Base-by-base conservation (phyloP, 2,888 invertebrate species). In the Nowickia ferox region DNA sequence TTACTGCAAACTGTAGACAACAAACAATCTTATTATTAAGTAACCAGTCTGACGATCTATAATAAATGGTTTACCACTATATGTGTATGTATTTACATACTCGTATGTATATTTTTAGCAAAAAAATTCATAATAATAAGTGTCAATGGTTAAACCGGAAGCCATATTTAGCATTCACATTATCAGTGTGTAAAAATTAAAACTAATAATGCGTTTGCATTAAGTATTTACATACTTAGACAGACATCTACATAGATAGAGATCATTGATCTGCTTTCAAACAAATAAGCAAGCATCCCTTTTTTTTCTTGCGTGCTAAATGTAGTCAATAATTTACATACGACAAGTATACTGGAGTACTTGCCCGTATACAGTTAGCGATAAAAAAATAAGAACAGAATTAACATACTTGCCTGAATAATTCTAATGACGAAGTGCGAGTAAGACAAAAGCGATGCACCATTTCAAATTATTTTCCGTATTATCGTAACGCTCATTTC, bases 111-210 rank as follows among this genome's bases (percentile, higher is more conserved):
- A 66, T 61, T 53, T 40, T 68, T 68, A 57, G 83, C 72, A 72
- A 72, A 77, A 68, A 69, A 48, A 61, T 38, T 38, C 3, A 22
- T 4, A 66, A 30, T 19, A 66, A 17, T 51, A 80, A 86, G 86
- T 86, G 86, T 86, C 86, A 86, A 86, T 86, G 83, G 79, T 83
- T 86, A 80, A 86, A 86, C 86, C 86, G 86, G 86, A 86, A 86
- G 83, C 83, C 86, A 83, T 83, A 79, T 84, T 82, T 79, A 86
- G 75, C 69, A 71, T 61, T 80, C 40, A 79, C 75, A 69, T 69
- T 79, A 79, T 72, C 75, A 63, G 63, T 76, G 30, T 76, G 63
- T 61, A 69, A 76, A 69, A 82, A 76, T 78, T 84, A 84, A 84
- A 72, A 84, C 77, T 78, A 84, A 84, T 84, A 72, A 78, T 83